Base-by-base conservation (phyloP, 2,888 invertebrate genomes). In the Clostera curtula region DNA sequence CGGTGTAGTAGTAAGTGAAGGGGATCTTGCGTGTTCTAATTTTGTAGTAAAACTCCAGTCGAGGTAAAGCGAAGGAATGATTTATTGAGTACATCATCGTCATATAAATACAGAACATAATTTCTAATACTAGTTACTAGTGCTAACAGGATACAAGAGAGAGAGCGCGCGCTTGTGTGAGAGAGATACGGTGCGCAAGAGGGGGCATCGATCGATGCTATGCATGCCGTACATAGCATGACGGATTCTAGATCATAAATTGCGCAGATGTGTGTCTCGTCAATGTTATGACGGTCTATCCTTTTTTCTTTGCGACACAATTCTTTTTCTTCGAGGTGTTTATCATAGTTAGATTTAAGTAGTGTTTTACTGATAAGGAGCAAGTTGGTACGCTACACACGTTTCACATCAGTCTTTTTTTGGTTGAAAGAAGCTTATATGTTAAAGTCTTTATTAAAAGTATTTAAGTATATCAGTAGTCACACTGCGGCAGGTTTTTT, bases 381-480 rank as follows among this genome's bases (percentile, higher is more conserved):
- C n/a, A n/a, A n/a, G n/a, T n/a, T n/a, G 21, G 17, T 39, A 47
- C 8, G 30, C 25, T 18, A 39, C 10, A 30, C 48, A 52, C n/a
- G 24, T 5, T 9, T 48, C 41, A 25, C 47, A 49, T 11, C 28
- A 24, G 20, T 51, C 46, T 35, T 46, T 51, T 25, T 48, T 52
- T n/a, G 48, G 34, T 6, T 33, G 27, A 29, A 39, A 45, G 21
- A 47, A 44, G 8, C 40, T 24, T 15, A 38, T n/a, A n/a, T 36
- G 27, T 45, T 34, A 27, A 29, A 36, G 3, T 37, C 25, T 27
- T 24, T 36, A 15, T 34, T 47, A 25, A 47, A 45, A 24, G 34
- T 42, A 1, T 26, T 24, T 2, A 9, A 19, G 26, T 41, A 44
- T 2, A 36, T 32, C 36, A 40, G 14, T 38, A 38, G 3, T 27